Evolutionary conservation across 2,797 vertebrate species (phyloP), one percentile per base, ranked within the genome.

Genomic region (Neomorphus geoffroyi): DNA sequence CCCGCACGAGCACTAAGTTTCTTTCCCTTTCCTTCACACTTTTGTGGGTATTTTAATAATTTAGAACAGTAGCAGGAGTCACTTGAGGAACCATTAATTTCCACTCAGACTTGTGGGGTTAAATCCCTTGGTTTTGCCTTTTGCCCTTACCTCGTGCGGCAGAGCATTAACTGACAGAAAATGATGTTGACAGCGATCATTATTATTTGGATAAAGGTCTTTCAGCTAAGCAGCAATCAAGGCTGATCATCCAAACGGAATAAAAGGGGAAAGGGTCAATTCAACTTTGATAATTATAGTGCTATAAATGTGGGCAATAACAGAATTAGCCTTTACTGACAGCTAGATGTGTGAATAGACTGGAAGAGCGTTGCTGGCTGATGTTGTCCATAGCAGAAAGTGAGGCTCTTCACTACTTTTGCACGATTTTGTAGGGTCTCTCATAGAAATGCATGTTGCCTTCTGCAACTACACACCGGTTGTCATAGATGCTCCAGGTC

Each of bases 351-450:
- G 51, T 45, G 4, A 64, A 13, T 6, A 77, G 45, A 37, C 57
- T 57, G 69, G 16, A 64, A 60, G 35, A 56, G 65, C 27, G 1
- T 11, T 22, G 26, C 86, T 72, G 54, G 21, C 27, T 67, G 1
- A 17, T 6, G 30, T 18, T 39, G 27, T 8, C 50, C 14, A 1
- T 2, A 13, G 61, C 67, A 62, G 39, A n/a, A 74, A 11, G 3
- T 3, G 18, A 37, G 32, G 8, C 11, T 69, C 4, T 21, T 45
- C 3, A 0, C 26, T 8, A 5, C 1, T 0, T n/a, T 32, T 13
- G n/a, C 0, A 0, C n/a, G 41, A 2, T 48, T 56, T 33, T 32
- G 8, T 8, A 13, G 65, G 37, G 21, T 39, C 30, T 35, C 15
- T 21, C 7, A 1, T 5, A 19, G 19, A 62, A 69, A 46, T 7